Evolutionary conservation across 1,140 invertebrate genomes (phyloP), one percentile per base, ranked within the genome.

Genomic region (Pseudomyrmex flavicornis): DNA sequence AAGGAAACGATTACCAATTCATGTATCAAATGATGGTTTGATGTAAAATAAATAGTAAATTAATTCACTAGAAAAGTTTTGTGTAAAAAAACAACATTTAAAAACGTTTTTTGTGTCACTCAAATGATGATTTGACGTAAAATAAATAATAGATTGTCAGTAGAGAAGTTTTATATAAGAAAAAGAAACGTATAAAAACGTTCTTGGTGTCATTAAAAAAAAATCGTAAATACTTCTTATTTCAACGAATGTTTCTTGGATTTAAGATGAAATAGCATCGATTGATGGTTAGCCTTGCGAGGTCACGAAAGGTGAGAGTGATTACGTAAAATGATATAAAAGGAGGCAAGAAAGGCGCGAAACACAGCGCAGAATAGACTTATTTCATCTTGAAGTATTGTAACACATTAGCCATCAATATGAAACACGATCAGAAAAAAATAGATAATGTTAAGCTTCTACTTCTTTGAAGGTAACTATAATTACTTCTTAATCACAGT

Each of bases 271-370:
- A 79, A 5, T 46, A 35, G 22, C 69, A 54, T 54, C 13, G 44
- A 77, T 20, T n/a, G 5, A 82, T 75, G 22, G 2, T 63, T 54
- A 61, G 4, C 44, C 65, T 66, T 56, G 12, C 35, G 5, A 66
- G 8, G 1, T 13, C 15, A 59, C 15, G 56, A 52, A 58, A 75
- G 83, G 26, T 88, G 58, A 88, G 82, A 86, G 75, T 70, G 8
- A 50, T 85, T 83, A 74, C 59, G 48, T 66, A 83, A 85, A 58
- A 46, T 8, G 13, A 26, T 26, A 63, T 46, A 17, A 70, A 68
- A 4, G 26, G 13, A 85, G 75, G 20, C 26, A 63, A 65, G 26
- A 79, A 89, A 15, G 0, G 0, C 35, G 35, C 5, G 4, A 35
- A 35, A 35, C 0, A 75, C n/a, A 2, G 5, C 12, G 13, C 12